phyloP scores from a whole-genome alignment of 2,797 vertebrate genomes.

The Orientallactaga sibirica region DNA sequence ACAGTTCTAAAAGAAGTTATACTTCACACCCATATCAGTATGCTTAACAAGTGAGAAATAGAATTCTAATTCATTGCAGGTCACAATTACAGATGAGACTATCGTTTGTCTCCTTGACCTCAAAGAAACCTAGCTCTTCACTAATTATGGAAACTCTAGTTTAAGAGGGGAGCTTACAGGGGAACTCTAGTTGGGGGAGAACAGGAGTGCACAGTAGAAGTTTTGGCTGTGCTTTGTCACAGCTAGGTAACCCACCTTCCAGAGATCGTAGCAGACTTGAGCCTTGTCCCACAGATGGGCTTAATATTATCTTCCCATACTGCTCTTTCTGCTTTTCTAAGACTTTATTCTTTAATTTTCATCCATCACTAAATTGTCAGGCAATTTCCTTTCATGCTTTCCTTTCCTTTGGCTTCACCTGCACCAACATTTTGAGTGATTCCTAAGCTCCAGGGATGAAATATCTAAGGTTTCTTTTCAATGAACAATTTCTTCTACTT shows the following conservation, averaged over 20 bases:
- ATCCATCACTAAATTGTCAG: background rate
- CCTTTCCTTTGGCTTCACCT: background rate
- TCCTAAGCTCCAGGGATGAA: background rate
- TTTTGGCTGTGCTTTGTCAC: background rate
- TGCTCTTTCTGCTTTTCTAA: background rate
- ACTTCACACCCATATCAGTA: conserved; percentile 20
- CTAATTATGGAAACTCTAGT: background rate
- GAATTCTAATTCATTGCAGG: background rate
- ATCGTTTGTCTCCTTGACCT: background rate
- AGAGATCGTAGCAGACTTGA: background rate
- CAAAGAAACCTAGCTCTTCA: background rate
- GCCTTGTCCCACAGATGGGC: background rate
- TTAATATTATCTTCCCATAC: background rate
- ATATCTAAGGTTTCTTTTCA: background rate
- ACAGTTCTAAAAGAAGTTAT: background rate
- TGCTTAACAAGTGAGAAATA: background rate
- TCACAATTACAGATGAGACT: background rate
- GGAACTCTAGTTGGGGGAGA: background rate
- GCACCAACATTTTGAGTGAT: background rate
- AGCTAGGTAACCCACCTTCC: background rate
- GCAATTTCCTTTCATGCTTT: background rate
- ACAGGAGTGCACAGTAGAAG: background rate
- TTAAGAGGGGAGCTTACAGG: background rate
- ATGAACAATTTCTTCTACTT: no score
- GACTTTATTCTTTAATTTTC: background rate